phyloP scores from a whole-genome alignment of 2,113 vertebrate genomes.

The Hassar affinis region DNA sequence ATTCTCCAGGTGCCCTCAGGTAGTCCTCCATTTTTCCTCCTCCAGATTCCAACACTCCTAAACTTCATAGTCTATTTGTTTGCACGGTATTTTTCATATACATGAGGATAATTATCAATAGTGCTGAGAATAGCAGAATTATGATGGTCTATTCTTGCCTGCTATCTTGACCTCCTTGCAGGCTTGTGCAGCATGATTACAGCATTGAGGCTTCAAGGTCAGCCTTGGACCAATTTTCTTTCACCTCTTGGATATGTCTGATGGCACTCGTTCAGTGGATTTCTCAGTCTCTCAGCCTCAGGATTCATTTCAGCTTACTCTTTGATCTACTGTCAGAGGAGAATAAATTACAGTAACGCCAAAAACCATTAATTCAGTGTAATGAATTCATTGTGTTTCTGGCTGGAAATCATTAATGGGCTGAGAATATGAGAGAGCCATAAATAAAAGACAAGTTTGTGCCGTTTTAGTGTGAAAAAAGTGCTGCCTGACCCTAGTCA shows the following conservation, averaged over 20 bases:
- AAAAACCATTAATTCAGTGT: neutral
- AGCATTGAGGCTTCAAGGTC: constrained; percentile 23
- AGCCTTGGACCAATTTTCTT: constrained; percentile 46
- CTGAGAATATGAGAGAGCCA: neutral
- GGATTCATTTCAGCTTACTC: neutral
- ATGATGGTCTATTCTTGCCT: constrained; percentile 18
- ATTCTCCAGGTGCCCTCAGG: no score
- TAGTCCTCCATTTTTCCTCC: neutral
- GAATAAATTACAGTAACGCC: neutral
- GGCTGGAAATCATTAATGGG: constrained; percentile 16
- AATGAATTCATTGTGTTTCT: constrained; percentile 12
- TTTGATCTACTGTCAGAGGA: neutral
- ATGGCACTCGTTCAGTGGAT: neutral
- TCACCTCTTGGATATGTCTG: constrained; percentile 14
- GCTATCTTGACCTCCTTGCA: constrained; percentile 44
- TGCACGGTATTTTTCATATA: neutral
- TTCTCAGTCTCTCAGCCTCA: neutral
- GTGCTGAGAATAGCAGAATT: neutral
- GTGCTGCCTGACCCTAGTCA: constrained; percentile 1
- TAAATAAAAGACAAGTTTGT: constrained; percentile 5
- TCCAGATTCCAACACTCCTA: no score
- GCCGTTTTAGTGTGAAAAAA: constrained; percentile 9
- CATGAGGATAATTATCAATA: neutral
- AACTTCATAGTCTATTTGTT: neutral
- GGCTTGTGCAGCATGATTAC: constrained; percentile 39